Conservation (phyloP, 2,888 invertebrate species). For the Dicycla oo region DNA sequence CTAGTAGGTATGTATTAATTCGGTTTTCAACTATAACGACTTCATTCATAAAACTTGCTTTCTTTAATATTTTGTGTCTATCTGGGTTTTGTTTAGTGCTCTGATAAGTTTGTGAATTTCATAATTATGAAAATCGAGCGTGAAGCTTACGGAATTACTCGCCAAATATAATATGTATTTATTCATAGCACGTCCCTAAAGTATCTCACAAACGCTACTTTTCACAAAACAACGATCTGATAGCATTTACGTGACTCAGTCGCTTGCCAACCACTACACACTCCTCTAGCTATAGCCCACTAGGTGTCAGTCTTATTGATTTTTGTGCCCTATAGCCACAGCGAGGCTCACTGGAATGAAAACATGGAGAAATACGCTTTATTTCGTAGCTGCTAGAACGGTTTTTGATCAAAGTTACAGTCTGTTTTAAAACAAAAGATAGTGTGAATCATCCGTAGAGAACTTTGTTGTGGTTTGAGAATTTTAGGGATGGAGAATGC, state of each 20-base stretch:
- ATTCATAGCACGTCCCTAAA: constrained; percentile 62
- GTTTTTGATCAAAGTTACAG: constrained; percentile 43
- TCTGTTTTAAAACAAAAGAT: constrained; percentile 77
- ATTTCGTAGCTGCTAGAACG: constrained; percentile 31
- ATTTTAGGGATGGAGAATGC: constrained; percentile 60
- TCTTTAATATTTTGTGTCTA: neutral
- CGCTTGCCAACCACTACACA: constrained; percentile 62
- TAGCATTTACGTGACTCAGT: constrained; percentile 67
- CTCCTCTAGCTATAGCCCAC: constrained; percentile 59
- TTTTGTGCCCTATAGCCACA: constrained; percentile 71
- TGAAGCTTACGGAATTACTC: constrained; percentile 51
- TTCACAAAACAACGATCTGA: constrained; percentile 69
- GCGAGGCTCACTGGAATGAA: constrained; percentile 28
- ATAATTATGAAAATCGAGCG: constrained; percentile 40
- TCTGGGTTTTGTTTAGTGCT: constrained; percentile 10
- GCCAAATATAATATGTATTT: constrained; percentile 54
- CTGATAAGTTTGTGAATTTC: constrained; percentile 11
- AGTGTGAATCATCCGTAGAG: constrained; percentile 77
- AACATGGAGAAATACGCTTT: constrained; percentile 61
- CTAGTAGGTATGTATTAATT: neutral
- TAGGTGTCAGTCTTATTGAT: constrained; percentile 74
- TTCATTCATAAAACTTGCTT: constrained; percentile 13
- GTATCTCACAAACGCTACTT: constrained; percentile 68
- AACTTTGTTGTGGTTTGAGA: constrained; percentile 69
- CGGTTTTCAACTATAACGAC: neutral